Base-by-base conservation (phyloP, 2,113 vertebrate species). In the Dasyornis broadbenti region DNA sequence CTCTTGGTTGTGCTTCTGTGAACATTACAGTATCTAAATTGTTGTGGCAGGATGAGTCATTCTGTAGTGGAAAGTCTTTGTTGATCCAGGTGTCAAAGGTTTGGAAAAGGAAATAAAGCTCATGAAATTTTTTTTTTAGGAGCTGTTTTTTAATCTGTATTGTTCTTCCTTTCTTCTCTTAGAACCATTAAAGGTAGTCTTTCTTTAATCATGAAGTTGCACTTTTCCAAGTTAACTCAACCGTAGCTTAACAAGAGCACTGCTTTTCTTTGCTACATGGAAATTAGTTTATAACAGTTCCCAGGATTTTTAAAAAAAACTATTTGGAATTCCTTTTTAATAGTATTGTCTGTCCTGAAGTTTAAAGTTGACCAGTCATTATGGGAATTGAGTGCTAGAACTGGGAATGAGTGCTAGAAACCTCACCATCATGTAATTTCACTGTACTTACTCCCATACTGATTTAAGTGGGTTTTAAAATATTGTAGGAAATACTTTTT, bases 1-100 rank as follows among this genome's bases (percentile, higher is more conserved):
- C n/a, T 86, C 17, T 66, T 60, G 70, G 18, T 78, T 49, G 49
- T 81, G 63, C 57, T 86, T 28, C 26, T 80, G 52, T 61, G 90
- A 82, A 57, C 21, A 5, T 76, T 16, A 13, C 3, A 1, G 27
- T 26, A 35, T 47, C 8, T 81, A 27, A 88, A 54, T 60, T 73
- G 42, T 57, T 86, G 64, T 40, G 33, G 27, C 35, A 70, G 75
- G 54, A 21, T 82, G 86, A 95, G 64, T 93, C 68, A 89, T 70
- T 75, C 56, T 82, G 44, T 75, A 69, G 69, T 94, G 65, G 52
- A 93, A 79, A 69, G 68, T 49, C 75, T 60, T 88, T 95, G 86
- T 89, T 95, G 73, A 85, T 90, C 50, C 92, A 90, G 68, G 83
- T 90, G 86, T 78, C 76, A 86, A 19, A 73, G 17, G 30, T 86